Evolutionary conservation across 2,113 vertebrate genomes (phyloP).

Genomic region (Tringa solitaria): DNA sequence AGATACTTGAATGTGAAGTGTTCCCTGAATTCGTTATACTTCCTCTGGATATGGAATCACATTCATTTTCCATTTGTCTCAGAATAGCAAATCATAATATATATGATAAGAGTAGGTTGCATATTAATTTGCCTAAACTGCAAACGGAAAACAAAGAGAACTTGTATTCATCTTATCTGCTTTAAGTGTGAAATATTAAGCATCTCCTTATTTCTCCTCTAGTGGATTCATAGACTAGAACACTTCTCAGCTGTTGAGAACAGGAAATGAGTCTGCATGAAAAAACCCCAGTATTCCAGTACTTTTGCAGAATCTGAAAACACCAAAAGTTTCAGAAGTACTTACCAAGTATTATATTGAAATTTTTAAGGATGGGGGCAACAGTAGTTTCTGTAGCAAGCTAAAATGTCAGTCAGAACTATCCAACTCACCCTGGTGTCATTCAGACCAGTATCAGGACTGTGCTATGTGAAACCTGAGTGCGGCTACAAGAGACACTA

Average conservation of each 20-base stretch:
- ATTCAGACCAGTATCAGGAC: not conserved
- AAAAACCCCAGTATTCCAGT: not conserved
- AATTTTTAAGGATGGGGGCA: not conserved
- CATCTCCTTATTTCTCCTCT: not conserved
- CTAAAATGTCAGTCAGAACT: not conserved
- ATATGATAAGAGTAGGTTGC: not conserved
- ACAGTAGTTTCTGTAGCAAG: not conserved
- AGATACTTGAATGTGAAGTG: not conserved
- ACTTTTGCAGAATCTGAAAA: not conserved
- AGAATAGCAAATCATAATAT: not conserved
- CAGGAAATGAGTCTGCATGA: not conserved
- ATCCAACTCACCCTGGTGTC: not conserved
- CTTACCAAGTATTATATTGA: not conserved
- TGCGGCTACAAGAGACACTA: not conserved
- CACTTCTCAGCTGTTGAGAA: not conserved
- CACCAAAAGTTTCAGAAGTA: not conserved
- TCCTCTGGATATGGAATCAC: not conserved
- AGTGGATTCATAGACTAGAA: not conserved
- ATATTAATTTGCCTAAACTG: not conserved
- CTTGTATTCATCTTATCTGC: not conserved
- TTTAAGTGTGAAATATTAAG: not conserved
- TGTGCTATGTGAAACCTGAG: not conserved
- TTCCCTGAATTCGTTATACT: not conserved
- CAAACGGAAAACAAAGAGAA: slow-evolving; percentile 14
- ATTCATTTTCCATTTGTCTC: not conserved